Percentiles rank a stretch among this genome's conserved stretches.
Conservation (phyloP, 2,888 invertebrate species). For the Ichneumon xanthorius region DNA sequence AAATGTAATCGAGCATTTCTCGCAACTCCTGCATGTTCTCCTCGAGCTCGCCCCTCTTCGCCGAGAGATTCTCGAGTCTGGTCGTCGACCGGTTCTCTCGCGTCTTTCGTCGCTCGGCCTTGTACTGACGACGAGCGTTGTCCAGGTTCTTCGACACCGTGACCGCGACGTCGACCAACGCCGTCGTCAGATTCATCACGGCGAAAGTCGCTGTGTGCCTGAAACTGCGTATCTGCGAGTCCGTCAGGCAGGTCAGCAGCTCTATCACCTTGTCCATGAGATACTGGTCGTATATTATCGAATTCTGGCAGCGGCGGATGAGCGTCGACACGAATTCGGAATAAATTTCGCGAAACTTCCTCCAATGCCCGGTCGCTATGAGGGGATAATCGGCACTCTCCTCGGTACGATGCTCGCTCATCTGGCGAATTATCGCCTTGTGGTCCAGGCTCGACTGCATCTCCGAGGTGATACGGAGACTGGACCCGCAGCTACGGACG, state of each 20-base stretch:
- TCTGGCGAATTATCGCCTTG: conserved; percentile 97
- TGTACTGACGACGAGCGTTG: conserved; percentile 98
- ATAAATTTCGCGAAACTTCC: conserved; percentile 97
- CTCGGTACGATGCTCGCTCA: conserved; percentile 99
- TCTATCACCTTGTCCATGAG: conserved; percentile 99
- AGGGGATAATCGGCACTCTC: conserved; percentile 99
- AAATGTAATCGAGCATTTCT: conserved; percentile 99
- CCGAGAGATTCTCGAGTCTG: conserved; percentile 95
- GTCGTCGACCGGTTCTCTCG: conserved; percentile 96
- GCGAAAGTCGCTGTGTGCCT: conserved; percentile 97
- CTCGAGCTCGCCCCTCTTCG: conserved; percentile 97
- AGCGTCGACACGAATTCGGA: conserved; percentile 98
- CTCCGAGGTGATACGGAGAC: conserved; percentile 95
- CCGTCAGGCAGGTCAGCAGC: conserved; percentile 97
- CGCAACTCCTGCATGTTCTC: conserved; percentile 99
- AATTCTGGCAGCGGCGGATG: conserved; percentile 98
- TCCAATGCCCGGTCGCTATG: conserved; percentile 99
- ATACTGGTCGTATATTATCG: conserved; percentile 99
- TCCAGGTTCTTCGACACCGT: conserved; percentile 98
- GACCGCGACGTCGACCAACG: conserved; percentile 98
- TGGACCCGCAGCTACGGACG: conserved; percentile 98
- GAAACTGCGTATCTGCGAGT: conserved; percentile 97
- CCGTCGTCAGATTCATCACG: conserved; percentile 99
- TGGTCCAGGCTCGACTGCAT: conserved; percentile 98
- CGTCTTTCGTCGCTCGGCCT: conserved; percentile 96